Conservation (phyloP, 2,888 invertebrate species). For the Thecophora atra region DNA sequence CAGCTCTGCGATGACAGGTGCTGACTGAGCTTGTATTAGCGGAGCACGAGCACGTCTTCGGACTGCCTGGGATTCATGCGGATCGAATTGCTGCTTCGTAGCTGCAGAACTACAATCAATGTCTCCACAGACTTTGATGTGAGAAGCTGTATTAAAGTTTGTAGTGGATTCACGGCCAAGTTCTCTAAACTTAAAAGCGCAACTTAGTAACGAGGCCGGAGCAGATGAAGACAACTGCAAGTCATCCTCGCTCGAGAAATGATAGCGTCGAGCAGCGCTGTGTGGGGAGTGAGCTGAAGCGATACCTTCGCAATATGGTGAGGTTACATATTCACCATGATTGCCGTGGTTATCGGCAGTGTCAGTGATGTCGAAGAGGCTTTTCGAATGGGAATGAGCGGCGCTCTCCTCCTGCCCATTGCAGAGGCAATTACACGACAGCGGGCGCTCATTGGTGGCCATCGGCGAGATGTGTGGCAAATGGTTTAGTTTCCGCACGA, state of each 20-base stretch:
- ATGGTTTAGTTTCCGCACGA: constrained; percentile 48
- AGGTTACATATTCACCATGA: constrained; percentile 12
- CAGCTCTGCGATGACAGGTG: constrained; percentile 46
- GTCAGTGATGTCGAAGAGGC: constrained; percentile 43
- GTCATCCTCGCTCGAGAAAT: constrained; percentile 54
- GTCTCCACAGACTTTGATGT: constrained; percentile 52
- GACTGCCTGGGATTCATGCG: too few species aligned
- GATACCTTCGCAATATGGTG: not conserved
- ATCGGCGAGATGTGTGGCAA: constrained; percentile 68
- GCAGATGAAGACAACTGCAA: constrained; percentile 58
- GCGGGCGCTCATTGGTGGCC: constrained; percentile 65
- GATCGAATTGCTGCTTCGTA: too few species aligned
- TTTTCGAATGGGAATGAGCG: constrained; percentile 48
- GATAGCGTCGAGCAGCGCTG: constrained; percentile 27
- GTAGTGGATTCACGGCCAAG: not conserved
- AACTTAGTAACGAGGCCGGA: constrained; percentile 55
- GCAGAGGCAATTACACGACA: constrained; percentile 60
- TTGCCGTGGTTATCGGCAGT: constrained; percentile 31
- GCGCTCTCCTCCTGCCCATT: constrained; percentile 38
- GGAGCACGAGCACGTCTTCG: not conserved
- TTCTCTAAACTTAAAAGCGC: constrained; percentile 37
- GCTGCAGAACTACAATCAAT: constrained; percentile 41
- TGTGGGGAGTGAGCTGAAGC: constrained; percentile 29
- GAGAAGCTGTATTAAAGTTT: constrained; percentile 55
- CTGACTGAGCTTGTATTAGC: constrained; percentile 47